Conservation (phyloP, 1,140 invertebrate species). For the Bombus terrestris region DNA sequence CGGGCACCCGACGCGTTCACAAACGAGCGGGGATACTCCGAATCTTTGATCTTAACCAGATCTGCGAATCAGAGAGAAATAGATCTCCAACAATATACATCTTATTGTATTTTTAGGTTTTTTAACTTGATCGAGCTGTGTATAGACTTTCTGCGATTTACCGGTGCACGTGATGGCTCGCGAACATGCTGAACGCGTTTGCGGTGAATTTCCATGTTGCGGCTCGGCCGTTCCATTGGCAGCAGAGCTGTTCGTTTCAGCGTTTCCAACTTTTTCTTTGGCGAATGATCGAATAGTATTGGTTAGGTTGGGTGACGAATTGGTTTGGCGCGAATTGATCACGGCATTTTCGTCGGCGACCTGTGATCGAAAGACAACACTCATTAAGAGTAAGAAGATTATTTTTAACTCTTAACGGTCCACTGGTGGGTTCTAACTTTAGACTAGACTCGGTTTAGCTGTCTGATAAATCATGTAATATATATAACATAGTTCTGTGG, state of each 20-base stretch:
- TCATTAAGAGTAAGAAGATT: conserved; percentile 5
- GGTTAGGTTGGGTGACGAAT: neutral
- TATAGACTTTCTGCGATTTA: neutral
- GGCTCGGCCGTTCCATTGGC: neutral
- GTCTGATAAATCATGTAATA: neutral
- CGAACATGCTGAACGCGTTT: neutral
- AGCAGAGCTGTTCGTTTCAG: neutral
- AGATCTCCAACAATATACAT: conserved; percentile 46
- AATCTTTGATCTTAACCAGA: conserved; percentile 62
- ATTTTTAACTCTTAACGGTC: conserved; percentile 39
- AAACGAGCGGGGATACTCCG: conserved; percentile 54
- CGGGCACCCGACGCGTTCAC: conserved; percentile 37
- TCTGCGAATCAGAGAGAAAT: conserved; percentile 52
- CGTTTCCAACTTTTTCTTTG: neutral
- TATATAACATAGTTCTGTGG: neutral
- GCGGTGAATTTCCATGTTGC: conserved; percentile 17
- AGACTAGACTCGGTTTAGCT: neutral
- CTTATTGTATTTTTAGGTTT: conserved; percentile 42
- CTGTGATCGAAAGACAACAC: conserved; percentile 17
- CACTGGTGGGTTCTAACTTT: neutral
- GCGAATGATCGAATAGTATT: neutral
- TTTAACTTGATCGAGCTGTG: neutral
- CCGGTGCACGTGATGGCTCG: neutral
- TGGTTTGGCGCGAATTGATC: neutral
- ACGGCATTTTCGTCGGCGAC: neutral